phyloP scores from a whole-genome alignment of 2,113 vertebrate species.

The Geococcyx californianus region DNA sequence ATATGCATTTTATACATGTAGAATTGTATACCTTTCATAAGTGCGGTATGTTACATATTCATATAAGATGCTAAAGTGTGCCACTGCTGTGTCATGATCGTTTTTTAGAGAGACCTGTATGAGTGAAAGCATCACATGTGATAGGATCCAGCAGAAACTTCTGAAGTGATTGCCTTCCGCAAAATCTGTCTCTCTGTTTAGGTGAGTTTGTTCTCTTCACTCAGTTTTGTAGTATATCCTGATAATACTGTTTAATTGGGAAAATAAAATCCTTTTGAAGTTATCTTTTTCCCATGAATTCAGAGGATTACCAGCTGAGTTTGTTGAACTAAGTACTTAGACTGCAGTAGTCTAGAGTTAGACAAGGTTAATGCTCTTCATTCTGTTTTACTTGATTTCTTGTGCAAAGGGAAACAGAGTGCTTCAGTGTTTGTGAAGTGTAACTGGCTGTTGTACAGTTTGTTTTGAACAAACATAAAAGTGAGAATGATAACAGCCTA shows the following conservation, averaged over 20 bases:
- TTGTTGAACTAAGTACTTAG: background rate
- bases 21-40: background rate
- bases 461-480: background rate
- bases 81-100: background rate
- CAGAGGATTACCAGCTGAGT: background rate
- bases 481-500: background rate
- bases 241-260: background rate
- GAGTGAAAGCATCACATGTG: fast-evolving
- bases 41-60: background rate
- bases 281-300: background rate
- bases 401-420: background rate
- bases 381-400: background rate
- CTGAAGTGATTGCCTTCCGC: background rate
- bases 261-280: background rate
- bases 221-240: background rate
- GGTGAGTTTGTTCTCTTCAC: background rate
- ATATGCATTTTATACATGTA: background rate
- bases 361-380: background rate
- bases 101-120: background rate
- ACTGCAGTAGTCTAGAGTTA: background rate
- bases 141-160: background rate
- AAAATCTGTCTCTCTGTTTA: background rate
- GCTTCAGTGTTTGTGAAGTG: background rate
- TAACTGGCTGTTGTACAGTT: background rate
- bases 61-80: background rate